Percentiles rank a stretch among this genome's conserved stretches.
Evolutionary conservation across 2,888 invertebrate genomes (phyloP).

Genomic region (Euplexia lucipara): DNA sequence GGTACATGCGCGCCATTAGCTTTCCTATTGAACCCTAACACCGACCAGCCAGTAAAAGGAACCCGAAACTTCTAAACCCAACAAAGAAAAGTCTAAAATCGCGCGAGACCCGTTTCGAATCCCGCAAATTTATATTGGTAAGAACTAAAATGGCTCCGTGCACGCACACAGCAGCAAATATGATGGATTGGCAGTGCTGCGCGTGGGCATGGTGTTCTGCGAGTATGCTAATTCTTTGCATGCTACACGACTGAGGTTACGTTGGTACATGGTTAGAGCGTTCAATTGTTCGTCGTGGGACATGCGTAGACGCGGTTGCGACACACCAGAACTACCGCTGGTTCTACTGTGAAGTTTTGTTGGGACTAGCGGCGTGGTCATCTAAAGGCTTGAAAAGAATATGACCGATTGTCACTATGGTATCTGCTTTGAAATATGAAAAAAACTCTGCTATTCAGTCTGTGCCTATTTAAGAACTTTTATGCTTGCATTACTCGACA

Average conservation of each 20-base stretch:
- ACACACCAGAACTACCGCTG: constrained; percentile 54
- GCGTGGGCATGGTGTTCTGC: constrained; percentile 86
- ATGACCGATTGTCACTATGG: no score
- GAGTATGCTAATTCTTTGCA: constrained; percentile 87
- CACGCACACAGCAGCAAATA: constrained; percentile 80
- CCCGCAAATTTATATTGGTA: constrained; percentile 69
- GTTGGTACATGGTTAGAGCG: constrained; percentile 77
- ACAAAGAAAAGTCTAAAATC: constrained; percentile 64
- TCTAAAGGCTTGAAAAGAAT: neutral
- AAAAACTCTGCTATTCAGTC: no score
- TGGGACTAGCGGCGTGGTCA: constrained; percentile 9
- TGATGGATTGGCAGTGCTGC: constrained; percentile 84
- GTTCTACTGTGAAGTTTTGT: constrained; percentile 21
- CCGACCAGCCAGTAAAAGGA: neutral
- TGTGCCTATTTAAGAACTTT: no score
- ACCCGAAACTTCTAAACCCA: constrained; percentile 46
- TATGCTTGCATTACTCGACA: no score
- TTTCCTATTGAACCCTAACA: constrained; percentile 46
- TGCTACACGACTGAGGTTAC: constrained; percentile 75
- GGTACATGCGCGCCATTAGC: constrained; percentile 57
- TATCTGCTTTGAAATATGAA: no score
- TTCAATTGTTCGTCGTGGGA: constrained; percentile 83
- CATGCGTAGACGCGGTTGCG: constrained; percentile 69
- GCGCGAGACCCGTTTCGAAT: constrained; percentile 46
- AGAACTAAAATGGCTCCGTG: constrained; percentile 71